Evolutionary conservation across 2,888 invertebrate species (phyloP), one percentile per base, ranked within the genome.

Genomic region (Rhagium mordax): DNA sequence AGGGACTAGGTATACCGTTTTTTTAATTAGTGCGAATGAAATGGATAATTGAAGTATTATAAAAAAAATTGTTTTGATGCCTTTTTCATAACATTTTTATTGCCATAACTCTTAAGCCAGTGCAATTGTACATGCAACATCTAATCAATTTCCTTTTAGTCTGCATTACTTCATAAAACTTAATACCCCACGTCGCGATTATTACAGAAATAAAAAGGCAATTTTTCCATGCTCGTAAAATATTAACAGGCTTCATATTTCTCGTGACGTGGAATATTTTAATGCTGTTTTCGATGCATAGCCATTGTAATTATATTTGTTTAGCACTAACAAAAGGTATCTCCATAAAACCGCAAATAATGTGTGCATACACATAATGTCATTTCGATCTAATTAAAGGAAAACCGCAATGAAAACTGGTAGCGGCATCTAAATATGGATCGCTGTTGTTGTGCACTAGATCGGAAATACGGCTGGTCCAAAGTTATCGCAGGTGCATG

Each of bases 371-470:
- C 62, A 55, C 62, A 47, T 70, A 64, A 70, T 57, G 55, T 53
- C 62, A 62, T 70, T 67, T 62, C 55, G 55, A 70, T 70, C 62
- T 62, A 70, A 70, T 70, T 70, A 70, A 70, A 70, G 70, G 70
- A 64, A 61, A 62, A 62, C 62, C 51, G 48, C 62, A 70, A 62
- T 62, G 70, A 62, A 70, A 70, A 24, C 55, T 47, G 41, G 33
- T 41, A 57, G 47, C 20, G 47, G 67, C 47, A 57, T 57, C 67
- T 67, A 67, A 47, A 67, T 67, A 47, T 24, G 57, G 66, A 53
- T 53, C 20, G 57, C 20, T 67, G 15, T n/a, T 67, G 10, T 57
- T 27, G 66, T 66, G 66, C 57, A 24, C 57, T 57, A 57, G 47
- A 67, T 67, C 57, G 57, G 57, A 67, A 67, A 67, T 67, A 57